Evolutionary conservation across 2,888 invertebrate species (phyloP), one percentile per base, ranked within the genome.

Genomic region (Platynereis dumerilii): DNA sequence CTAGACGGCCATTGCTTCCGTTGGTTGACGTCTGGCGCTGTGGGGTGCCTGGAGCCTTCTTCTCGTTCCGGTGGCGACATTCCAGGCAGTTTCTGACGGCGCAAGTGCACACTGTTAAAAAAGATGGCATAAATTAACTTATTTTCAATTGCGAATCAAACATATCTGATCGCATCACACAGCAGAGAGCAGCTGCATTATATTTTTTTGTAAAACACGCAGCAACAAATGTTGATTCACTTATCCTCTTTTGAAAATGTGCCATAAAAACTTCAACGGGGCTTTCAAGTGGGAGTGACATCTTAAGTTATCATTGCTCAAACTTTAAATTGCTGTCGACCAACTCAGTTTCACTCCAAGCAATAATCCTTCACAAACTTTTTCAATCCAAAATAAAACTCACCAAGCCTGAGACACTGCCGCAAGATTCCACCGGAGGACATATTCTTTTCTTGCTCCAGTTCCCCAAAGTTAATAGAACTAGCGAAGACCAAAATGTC

Each of bases 401-500:
- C 74, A 86, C 86, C 85, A 54, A 99, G 87, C 84, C 99, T 87
- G 67, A 99, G 88, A 83, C 98, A 97, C 86, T 99, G 99, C 65
- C 99, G 86, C 63, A 99, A 86, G 75, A 99, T 99, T 56, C 98
- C 98, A n/a, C 99, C 99, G 77, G 94, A 93, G 58, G 96, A 96
- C 98, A 99, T 99, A 84, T 98, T 99, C 86, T 99, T 99, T 86
- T 99, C 99, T 0, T 96, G 94, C 86, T 99, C 99, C 54, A 99
- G 86, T 85, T 99, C 99, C 28, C 93, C 93, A 81, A 99, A 98
- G 87, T 96, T 97, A 66, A 98, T 88, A 1, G 96, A 95, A 79
- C 96, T 96, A 65, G 98, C 96, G 87, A 99, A 98, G 76, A 99
- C 96, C 34, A 99, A 89, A 54, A 98, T 96, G 81, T 99, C 99